phyloP scores from a whole-genome alignment of 1,140 invertebrate genomes.

The Ceratitis capitata region DNA sequence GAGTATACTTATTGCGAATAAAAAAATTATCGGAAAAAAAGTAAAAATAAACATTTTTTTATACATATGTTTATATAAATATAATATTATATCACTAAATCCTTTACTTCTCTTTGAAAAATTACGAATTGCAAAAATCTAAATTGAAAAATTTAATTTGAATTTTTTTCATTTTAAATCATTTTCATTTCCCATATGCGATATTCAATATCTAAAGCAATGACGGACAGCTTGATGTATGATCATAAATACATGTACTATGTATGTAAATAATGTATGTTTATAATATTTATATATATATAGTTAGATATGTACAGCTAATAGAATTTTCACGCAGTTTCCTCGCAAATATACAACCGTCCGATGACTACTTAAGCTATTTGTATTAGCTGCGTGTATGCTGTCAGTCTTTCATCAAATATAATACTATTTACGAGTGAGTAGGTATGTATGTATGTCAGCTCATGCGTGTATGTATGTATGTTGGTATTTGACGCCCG shows the following conservation, averaged over 20 bases:
- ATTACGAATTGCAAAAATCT: not conserved
- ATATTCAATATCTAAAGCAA: not conserved
- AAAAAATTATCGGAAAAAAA: too few relatives aligned
- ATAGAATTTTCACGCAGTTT: not conserved
- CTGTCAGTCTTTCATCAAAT: not conserved
- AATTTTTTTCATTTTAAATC: not conserved
- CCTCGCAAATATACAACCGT: not conserved
- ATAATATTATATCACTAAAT: too few relatives aligned
- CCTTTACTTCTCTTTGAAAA: too few relatives aligned
- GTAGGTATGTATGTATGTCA: too few relatives aligned
- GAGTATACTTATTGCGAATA: too few relatives aligned
- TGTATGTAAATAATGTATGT: too few relatives aligned
- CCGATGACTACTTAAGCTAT: conserved; percentile 1
- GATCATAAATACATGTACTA: too few relatives aligned
- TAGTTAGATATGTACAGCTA: not conserved
- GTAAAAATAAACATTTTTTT: too few relatives aligned
- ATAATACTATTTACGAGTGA: too few relatives aligned
- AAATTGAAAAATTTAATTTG: not conserved
- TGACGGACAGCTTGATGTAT: not conserved
- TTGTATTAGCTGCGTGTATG: not conserved
- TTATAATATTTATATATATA: too few relatives aligned
- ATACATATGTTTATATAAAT: too few relatives aligned
- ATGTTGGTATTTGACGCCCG: not conserved
- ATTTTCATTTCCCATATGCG: not conserved
- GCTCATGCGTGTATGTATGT: not conserved